Conservation (phyloP, 2,113 vertebrate genomes). For the Alligator mississippiensis region DNA sequence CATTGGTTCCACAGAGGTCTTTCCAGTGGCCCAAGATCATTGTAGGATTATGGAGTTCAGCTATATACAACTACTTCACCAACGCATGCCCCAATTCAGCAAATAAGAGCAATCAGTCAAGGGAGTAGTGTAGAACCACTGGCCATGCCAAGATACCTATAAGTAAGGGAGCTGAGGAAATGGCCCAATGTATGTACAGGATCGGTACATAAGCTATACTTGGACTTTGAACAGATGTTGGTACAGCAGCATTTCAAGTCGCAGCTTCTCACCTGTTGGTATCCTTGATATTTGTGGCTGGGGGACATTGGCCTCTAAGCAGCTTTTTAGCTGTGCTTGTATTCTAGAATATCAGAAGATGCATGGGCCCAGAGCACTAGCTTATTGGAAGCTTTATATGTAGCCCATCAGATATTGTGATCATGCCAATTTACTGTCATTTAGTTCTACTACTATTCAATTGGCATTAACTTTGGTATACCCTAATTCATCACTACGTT, state of each 20-base stretch:
- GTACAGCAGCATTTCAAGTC: not conserved
- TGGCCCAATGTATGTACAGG: not conserved
- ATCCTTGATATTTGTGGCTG: not conserved
- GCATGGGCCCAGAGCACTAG: not conserved
- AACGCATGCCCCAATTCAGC: accelerated
- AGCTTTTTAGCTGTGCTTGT: not conserved
- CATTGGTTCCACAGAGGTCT: not conserved
- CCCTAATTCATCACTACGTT: not conserved
- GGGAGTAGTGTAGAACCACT: not conserved
- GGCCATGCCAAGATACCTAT: not conserved
- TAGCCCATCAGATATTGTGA: not conserved
- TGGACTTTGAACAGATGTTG: not conserved
- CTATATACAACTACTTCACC: not conserved
- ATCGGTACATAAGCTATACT: not conserved
- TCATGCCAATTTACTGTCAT: not conserved
- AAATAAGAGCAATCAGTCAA: not conserved
- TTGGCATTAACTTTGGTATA: not conserved
- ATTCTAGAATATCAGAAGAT: not conserved
- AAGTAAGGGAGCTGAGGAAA: not conserved
- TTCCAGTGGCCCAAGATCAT: not conserved
- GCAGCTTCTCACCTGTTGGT: not conserved
- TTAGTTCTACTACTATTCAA: not conserved
- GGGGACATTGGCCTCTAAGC: not conserved
- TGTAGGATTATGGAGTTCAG: not conserved
- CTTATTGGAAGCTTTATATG: not conserved